Percentiles rank a stretch among this genome's conserved stretches.
phyloP scores from a whole-genome alignment of 2,797 vertebrate species.

The Coluber constrictor region DNA sequence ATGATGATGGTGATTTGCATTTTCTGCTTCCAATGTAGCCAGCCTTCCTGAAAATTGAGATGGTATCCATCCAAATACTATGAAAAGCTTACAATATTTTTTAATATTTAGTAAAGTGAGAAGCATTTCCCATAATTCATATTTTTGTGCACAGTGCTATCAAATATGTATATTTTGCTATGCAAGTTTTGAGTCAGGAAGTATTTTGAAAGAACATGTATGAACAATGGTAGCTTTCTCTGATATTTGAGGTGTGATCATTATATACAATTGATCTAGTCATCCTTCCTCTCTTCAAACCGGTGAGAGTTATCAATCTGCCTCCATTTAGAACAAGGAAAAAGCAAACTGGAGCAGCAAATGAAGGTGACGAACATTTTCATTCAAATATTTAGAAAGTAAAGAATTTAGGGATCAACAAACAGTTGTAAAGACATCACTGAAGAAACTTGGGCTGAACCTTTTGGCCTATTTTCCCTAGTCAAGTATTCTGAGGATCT shows the following conservation, averaged over 20 bases:
- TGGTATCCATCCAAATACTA: neutral
- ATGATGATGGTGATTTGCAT: neutral
- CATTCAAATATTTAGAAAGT: neutral
- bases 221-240: neutral
- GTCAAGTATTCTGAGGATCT: neutral
- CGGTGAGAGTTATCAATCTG: neutral
- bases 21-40: neutral
- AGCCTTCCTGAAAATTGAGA: neutral
- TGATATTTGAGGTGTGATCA: neutral
- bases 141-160: neutral
- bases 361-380: neutral
- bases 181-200: neutral
- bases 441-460: neutral
- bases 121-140: neutral
- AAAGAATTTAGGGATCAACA: neutral
- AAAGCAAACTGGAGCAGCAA: neutral
- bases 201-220: neutral
- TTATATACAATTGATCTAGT: neutral
- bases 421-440: neutral
- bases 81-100: neutral
- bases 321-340: neutral
- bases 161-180: neutral
- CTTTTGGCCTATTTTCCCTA: neutral
- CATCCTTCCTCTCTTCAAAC: neutral
- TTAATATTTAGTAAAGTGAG: neutral